phyloP scores from a whole-genome alignment of 2,113 vertebrate genomes.

The Indicator maculatus region DNA sequence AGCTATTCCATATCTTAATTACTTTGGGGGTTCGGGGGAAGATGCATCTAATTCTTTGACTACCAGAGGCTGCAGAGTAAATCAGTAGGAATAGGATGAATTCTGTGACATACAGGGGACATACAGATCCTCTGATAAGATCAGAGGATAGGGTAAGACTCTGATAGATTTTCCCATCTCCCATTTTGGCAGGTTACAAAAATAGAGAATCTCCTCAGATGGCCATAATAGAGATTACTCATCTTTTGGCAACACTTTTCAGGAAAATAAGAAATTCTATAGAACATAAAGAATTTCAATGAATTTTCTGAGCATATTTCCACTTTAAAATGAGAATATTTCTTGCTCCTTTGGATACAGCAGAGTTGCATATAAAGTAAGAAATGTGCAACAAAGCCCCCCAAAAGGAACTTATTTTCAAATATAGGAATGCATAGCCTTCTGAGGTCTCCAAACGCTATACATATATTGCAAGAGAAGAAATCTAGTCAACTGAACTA shows the following conservation, averaged over 20 bases:
- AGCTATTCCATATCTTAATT: background rate
- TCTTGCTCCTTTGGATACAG: background rate
- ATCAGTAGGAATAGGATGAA: background rate
- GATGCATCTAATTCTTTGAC: background rate
- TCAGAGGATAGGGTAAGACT: background rate
- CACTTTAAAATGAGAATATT: background rate
- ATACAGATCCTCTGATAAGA: background rate
- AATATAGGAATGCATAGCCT: background rate
- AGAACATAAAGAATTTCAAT: background rate
- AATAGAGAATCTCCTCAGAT: background rate
- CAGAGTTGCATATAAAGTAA: background rate
- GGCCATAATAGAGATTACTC: background rate
- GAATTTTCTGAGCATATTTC: background rate
- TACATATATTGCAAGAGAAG: background rate
- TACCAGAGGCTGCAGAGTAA: background rate
- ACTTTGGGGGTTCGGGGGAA: background rate
- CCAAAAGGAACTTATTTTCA: background rate
- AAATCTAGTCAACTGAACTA: background rate
- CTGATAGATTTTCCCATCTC: background rate
- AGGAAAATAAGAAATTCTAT: background rate
- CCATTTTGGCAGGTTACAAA: background rate
- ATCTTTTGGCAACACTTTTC: background rate
- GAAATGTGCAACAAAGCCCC: background rate
- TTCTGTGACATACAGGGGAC: background rate
- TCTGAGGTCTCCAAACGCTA: background rate